These are phyloP conservation scores for Danio albolineatus DNA, from an alignment of 2,797 vertebrate genomes.

Conservation along the genomic window DNA sequence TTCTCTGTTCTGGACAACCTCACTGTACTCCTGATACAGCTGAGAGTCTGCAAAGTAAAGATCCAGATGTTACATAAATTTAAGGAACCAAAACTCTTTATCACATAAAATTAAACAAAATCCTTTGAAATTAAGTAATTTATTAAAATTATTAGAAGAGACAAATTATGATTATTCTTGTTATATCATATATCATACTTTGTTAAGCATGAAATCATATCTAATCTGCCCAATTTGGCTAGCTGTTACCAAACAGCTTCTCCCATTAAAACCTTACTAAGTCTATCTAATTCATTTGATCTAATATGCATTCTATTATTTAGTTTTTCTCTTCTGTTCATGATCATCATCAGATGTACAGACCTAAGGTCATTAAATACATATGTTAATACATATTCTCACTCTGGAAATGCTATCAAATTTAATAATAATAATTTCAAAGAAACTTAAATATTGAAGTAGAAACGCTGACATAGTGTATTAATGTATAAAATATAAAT, in stretches of 20 bases:
- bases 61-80: neutral
- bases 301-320: neutral
- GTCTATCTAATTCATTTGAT: neutral
- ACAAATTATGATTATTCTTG: neutral
- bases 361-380: neutral
- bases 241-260: neutral
- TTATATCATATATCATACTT: no score
- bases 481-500: no score
- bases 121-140: neutral
- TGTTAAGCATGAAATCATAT: no score
- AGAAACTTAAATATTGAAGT: no score
- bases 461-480: no score
- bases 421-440: no score
- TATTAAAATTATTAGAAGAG: neutral
- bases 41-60: slow-evolving; percentile 73
- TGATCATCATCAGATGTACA: neutral
- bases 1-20: slow-evolving; percentile 90
- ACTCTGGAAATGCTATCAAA: no score
- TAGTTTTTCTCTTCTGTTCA: neutral
- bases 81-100: neutral
- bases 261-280: neutral
- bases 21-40: slow-evolving; percentile 88
- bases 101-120: neutral
- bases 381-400: no score
- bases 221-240: neutral